phyloP scores from a whole-genome alignment of 2,888 invertebrate genomes.

The Globia sparganii region DNA sequence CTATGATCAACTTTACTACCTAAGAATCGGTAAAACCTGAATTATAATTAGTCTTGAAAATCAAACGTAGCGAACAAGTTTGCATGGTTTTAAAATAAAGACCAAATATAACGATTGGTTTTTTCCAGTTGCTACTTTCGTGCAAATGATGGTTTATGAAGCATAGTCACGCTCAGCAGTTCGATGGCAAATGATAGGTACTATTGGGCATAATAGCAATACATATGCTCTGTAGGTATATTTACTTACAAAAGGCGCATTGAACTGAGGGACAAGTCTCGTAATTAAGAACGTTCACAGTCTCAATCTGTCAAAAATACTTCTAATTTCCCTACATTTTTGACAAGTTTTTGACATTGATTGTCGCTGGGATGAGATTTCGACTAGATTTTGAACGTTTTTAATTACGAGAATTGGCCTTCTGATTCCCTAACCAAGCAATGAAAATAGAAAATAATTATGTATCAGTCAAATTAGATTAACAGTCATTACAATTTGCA shows the following conservation, averaged over 20 bases:
- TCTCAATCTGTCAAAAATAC: too few species aligned
- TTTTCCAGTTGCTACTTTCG: conserved; percentile 31
- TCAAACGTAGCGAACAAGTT: conserved; percentile 10
- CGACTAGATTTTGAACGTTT: background rate
- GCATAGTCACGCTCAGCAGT: conserved; percentile 48
- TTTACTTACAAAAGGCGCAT: background rate
- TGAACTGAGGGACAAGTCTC: background rate
- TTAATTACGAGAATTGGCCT: too few species aligned
- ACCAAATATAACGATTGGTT: conserved; percentile 24
- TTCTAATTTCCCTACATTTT: background rate
- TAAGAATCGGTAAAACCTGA: background rate
- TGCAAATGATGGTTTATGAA: conserved; percentile 55
- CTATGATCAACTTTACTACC: background rate
- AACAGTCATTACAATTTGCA: background rate
- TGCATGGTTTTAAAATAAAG: conserved; percentile 33
- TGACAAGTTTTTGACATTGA: background rate
- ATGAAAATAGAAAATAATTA: background rate
- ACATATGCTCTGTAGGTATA: background rate
- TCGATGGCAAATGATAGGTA: conserved; percentile 22
- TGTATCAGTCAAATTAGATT: too few species aligned
- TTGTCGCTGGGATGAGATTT: background rate
- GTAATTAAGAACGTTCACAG: background rate
- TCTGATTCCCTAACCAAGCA: too few species aligned
- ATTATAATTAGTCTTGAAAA: conserved; percentile 1
- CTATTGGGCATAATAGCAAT: background rate